These are phyloP conservation scores for Megaceryle maxima DNA, from an alignment of 2,113 vertebrate genomes.

Conservation along the genomic window DNA sequence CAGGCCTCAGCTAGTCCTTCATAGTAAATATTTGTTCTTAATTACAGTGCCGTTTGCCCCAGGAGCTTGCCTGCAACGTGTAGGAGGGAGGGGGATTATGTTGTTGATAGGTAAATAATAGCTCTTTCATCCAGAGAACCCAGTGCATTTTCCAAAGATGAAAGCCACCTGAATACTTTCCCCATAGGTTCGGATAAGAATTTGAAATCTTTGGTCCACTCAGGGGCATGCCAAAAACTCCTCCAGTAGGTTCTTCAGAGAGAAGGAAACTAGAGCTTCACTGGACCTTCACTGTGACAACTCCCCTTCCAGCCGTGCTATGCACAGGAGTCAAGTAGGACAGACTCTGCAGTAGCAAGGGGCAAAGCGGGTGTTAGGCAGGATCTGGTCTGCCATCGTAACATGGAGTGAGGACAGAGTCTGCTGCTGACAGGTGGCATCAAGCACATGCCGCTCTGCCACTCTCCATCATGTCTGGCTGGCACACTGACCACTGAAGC, in stretches of 20 bases:
- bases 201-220: conserved; percentile 33
- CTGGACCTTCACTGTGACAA: not conserved
- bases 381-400: not conserved
- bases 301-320: not conserved
- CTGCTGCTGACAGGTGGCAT: not conserved
- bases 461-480: not conserved
- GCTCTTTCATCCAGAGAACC: conserved; percentile 57
- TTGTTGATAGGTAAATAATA: conserved; percentile 67
- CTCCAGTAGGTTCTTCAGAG: not conserved
- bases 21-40: conserved; percentile 71
- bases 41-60: conserved; percentile 58
- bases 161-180: conserved; percentile 35
- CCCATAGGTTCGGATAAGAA: conserved; percentile 3
- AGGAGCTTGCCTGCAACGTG: conserved; percentile 40
- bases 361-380: not conserved
- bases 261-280: not conserved
- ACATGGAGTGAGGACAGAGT: not conserved
- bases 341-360: not conserved
- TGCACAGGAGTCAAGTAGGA: not conserved
- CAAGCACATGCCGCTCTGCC: not conserved
- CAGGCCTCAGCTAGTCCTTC: conserved; percentile 62
- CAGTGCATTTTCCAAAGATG: conserved; percentile 43
- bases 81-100: conserved; percentile 62
- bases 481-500: not conserved
- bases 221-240: not conserved